Evolutionary conservation across 2,797 vertebrate species (phyloP), one percentile per base, ranked within the genome.

Genomic region (Vireo griseus): DNA sequence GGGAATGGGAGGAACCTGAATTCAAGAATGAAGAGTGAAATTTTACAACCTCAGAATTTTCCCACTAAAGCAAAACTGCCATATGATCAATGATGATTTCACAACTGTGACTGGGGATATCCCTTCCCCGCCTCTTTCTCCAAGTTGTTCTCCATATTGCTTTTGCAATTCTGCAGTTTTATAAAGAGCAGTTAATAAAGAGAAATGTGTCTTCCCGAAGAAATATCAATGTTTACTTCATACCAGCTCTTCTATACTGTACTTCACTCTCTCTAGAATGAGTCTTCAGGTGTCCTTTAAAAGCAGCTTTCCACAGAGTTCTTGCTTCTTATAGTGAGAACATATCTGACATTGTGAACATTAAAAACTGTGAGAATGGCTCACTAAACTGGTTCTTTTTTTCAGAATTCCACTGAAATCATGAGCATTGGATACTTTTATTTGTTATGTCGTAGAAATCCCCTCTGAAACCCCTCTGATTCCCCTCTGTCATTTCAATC

Each of bases 181-280:
- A 59, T 67, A 62, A 86, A 69, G 10, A 18, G 6, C 29, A 62
- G 2, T 81, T 59, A 31, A 8, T 62, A 67, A 81, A 67, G 19
- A 59, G 28, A 59, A 80, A 31, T 47, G 3, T 45, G 17, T 72
- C 13, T 33, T 81, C 13, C 28, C 58, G 20, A 51, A 66, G 40
- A 85, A 86, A 48, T 67, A 52, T 5, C 0, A 0, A 40, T 3
- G 5, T 10, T 6, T 79, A 1, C 40, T 75, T 85, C 9, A 15
- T 85, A 39, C 8, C 16, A 84, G 1, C 16, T 76, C 20, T 82
- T 85, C 35, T 3, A 1, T 67, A 13, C 13, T 28, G 11, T 58
- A 26, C 11, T 39, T 78, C 12, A 28, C 6, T 51, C 18, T 63
- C 17, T 45, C 28, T 55, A 44, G 28, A 75, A 42, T 51, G 15